A percentile compares a stretch with the other conserved stretches of the same genome.
Conservation (phyloP, 2,113 vertebrate genomes). For the Pionites leucogaster region DNA sequence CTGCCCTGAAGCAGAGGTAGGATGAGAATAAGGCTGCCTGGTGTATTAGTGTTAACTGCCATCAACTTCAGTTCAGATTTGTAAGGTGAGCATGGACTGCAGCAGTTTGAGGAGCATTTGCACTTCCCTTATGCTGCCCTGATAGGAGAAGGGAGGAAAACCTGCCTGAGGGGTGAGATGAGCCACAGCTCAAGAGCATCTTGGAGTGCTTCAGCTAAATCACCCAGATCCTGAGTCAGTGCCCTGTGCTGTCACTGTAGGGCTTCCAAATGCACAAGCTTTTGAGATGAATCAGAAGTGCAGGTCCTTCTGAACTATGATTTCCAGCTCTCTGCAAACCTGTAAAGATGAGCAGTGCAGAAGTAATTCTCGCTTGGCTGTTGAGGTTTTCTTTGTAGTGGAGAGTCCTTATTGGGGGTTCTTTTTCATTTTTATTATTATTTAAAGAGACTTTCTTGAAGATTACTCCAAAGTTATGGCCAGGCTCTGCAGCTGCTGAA, state of each 20-base stretch:
- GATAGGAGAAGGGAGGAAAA: background rate
- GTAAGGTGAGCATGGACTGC: background rate
- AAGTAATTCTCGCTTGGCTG: background rate
- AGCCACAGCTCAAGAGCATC: slow-evolving; percentile 10
- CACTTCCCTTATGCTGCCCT: background rate
- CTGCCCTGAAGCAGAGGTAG: background rate
- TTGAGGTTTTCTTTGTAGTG: background rate
- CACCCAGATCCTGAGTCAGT: background rate
- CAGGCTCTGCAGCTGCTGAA: slow-evolving; percentile 8
- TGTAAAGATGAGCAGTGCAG: background rate
- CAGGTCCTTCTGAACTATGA: background rate
- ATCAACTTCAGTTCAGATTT: background rate
- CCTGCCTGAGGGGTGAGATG: background rate
- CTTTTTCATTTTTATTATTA: background rate
- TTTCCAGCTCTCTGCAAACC: background rate
- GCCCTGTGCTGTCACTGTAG: background rate
- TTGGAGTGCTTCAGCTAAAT: background rate
- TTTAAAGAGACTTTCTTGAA: slow-evolving; percentile 17
- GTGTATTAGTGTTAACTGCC: background rate
- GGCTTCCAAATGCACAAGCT: background rate
- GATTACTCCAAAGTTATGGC: background rate
- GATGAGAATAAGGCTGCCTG: background rate
- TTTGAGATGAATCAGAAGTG: slow-evolving; percentile 12
- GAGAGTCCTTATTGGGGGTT: background rate
- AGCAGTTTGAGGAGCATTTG: accelerated